phyloP scores from a whole-genome alignment of 2,797 vertebrate species.

The Spatula versicolor region DNA sequence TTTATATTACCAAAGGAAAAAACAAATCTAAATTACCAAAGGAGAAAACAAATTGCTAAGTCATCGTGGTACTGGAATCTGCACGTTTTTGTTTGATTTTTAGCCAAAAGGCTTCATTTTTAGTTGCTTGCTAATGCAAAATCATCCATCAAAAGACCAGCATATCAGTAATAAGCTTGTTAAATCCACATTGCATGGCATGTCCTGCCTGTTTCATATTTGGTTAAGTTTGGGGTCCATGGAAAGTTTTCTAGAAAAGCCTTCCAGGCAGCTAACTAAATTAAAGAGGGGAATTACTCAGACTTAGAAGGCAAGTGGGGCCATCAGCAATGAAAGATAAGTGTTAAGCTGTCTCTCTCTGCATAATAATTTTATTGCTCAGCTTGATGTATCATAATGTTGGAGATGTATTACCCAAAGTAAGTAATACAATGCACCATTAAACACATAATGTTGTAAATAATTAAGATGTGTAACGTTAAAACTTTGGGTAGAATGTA shows the following conservation, averaged over 20 bases:
- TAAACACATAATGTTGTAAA: slow-evolving; percentile 48
- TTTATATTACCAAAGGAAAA: background rate
- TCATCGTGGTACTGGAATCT: background rate
- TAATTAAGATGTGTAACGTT: slow-evolving; percentile 39
- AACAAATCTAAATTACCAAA: background rate
- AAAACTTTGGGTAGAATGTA: slow-evolving; percentile 41
- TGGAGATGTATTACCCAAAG: slow-evolving; percentile 29
- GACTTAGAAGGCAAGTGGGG: slow-evolving; percentile 13
- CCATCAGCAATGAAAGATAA: slow-evolving; percentile 44
- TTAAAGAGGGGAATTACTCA: slow-evolving; percentile 36
- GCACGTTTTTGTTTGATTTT: background rate
- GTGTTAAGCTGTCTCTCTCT: slow-evolving; percentile 30
- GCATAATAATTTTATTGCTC: slow-evolving; percentile 53
- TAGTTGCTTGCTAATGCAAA: background rate
- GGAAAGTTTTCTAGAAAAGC: slow-evolving; percentile 39
- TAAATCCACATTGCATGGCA: background rate
- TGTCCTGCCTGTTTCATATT: background rate
- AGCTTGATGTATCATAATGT: slow-evolving; percentile 25
- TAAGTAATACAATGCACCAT: slow-evolving; percentile 28
- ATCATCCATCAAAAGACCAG: background rate
- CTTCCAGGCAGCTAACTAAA: slow-evolving; percentile 28
- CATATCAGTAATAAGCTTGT: background rate
- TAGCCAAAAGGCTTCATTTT: background rate
- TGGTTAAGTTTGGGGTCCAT: slow-evolving; percentile 3
- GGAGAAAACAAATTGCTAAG: background rate